Base-by-base conservation (phyloP, 2,113 vertebrate species). In the Girardinichthys multiradiatus region DNA sequence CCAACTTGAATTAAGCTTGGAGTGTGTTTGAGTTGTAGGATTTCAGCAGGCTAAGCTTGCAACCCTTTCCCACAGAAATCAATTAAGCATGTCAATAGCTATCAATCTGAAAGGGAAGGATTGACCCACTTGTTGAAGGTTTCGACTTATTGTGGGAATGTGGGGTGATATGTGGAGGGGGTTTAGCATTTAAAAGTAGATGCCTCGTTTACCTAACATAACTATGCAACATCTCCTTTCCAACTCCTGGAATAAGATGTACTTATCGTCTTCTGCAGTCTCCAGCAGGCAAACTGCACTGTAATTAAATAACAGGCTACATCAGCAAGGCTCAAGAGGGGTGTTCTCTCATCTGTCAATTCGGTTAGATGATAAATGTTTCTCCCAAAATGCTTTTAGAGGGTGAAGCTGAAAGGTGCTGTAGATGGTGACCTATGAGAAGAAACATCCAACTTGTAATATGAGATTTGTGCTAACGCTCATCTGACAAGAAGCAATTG, bases 11-110 rank as follows among this genome's bases (percentile, higher is more conserved):
- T 10, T 2, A 66, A 39, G 65, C 48, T 13, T 24, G 61, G 66
- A 71, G n/a, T 33, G 66, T 39, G 75, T 37, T 51, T 29, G 1
- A 61, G 64, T 28, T 76, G 35, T 33, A 61, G 70, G 84, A 73
- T 81, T 86, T 90, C 81, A 89, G 72, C 63, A 62, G 76, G 72
- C 88, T 89, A 75, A 91, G 84, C 61, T 81, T 28, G 11, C 72
- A 72, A 80, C 57, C 66, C 68, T 90, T 94, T 94, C 89, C 84
- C 91, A 93, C 90, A 90, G 87, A 92, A 92, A 94, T 94, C 93
- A 92, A 91, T 95, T 81, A 80, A 73, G 87, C 31, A 84, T 91
- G 92, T 75, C 92, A 86, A 93, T 93, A 85, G 28, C 51, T 74
- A 92, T 92, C 64, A 90, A 94, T 89, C 77, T 58, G 85, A 79